Conservation (phyloP, 2,797 vertebrate genomes). For the Denticeps clupeoides region DNA sequence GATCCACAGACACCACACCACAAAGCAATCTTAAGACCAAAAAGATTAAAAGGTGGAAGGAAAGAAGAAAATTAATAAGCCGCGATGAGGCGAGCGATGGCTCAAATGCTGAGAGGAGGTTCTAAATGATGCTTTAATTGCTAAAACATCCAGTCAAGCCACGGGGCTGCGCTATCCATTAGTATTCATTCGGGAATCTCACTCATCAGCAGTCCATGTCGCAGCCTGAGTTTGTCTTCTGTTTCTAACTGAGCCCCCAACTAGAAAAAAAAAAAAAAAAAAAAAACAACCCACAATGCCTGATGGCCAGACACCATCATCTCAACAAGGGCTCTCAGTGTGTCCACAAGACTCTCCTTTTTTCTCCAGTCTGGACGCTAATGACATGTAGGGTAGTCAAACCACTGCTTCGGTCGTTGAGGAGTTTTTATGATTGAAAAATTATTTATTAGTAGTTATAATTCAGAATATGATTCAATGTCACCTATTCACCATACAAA, state of each 20-base stretch:
- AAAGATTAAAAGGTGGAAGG: background rate
- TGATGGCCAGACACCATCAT: too few species aligned
- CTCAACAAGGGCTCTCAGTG: too few species aligned
- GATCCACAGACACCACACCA: background rate
- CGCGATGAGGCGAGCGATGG: background rate
- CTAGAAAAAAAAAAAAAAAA: too few species aligned
- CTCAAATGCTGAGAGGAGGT: conserved; percentile 6
- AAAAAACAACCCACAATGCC: too few species aligned
- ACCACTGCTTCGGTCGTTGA: too few species aligned
- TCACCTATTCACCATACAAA: background rate
- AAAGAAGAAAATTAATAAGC: too few species aligned
- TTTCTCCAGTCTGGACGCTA: too few species aligned
- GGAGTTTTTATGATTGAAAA: too few species aligned
- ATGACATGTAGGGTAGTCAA: too few species aligned
- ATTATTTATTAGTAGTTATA: too few species aligned
- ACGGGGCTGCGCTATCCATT: conserved; percentile 14
- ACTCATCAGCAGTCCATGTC: conserved; percentile 1
- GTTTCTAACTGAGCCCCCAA: background rate
- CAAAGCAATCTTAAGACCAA: too few species aligned
- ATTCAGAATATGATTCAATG: background rate
- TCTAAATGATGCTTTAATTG: conserved; percentile 12
- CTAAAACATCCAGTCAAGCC: conserved; percentile 15
- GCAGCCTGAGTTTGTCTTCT: background rate
- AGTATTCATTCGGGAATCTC: conserved; percentile 8
- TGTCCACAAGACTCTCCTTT: too few species aligned